Percentiles rank a stretch among this genome's conserved stretches.
phyloP scores from a whole-genome alignment of 2,797 vertebrate species.

The Macrochelys suwanniensis region DNA sequence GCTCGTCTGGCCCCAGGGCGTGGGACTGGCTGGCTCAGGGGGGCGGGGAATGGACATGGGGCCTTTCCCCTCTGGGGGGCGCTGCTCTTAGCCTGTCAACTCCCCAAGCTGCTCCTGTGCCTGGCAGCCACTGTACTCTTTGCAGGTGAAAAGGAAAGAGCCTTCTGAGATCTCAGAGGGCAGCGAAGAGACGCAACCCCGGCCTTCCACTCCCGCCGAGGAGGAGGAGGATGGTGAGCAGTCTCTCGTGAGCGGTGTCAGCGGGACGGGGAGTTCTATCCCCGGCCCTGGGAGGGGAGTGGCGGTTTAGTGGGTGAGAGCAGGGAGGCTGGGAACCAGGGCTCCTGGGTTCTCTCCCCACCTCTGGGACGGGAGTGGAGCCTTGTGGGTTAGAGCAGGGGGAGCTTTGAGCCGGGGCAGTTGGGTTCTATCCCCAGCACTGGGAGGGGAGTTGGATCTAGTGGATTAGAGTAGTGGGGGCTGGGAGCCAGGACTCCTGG shows the following conservation, averaged over 20 bases:
- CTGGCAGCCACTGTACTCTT: neutral
- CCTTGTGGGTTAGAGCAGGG: too few relatives aligned
- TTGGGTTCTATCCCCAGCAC: too few relatives aligned
- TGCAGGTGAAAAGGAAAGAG: conserved; percentile 94
- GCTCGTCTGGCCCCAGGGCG: too few relatives aligned
- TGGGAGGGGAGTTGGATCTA: too few relatives aligned
- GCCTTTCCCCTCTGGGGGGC: too few relatives aligned
- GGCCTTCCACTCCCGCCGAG: conserved; percentile 89
- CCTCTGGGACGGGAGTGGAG: too few relatives aligned
- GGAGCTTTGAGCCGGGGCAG: too few relatives aligned
- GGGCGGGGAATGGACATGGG: too few relatives aligned
- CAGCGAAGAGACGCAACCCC: conserved; percentile 88
- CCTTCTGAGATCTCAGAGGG: conserved; percentile 89
- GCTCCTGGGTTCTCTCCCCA: too few relatives aligned
- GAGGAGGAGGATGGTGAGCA: conserved; percentile 90
- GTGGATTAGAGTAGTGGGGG: too few relatives aligned
- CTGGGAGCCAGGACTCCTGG: too few relatives aligned
- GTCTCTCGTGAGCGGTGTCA: neutral
- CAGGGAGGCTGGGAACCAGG: neutral
- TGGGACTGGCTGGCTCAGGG: too few relatives aligned
- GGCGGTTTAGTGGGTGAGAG: neutral
- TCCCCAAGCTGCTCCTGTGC: neutral
- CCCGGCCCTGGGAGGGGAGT: neutral
- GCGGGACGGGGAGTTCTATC: neutral
- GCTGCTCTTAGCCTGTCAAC: neutral